Conservation (phyloP, 1,140 invertebrate species). For the Papilio machaon region DNA sequence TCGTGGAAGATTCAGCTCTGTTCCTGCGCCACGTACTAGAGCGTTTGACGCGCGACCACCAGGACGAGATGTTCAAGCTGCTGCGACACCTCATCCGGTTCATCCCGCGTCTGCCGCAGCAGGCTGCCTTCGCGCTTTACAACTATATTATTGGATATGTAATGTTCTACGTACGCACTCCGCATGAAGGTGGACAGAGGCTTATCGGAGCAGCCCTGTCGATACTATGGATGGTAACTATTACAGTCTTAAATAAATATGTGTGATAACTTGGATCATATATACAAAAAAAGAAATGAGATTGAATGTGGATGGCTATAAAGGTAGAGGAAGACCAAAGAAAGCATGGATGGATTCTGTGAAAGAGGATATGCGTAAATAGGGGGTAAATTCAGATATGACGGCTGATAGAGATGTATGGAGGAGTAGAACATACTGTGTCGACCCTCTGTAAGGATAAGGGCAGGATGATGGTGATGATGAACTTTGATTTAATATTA, state of each 20-base stretch:
- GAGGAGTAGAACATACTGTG: no score
- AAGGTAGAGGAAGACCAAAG: no score
- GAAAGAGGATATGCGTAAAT: no score
- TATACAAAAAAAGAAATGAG: no score
- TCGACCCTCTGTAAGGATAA: no score
- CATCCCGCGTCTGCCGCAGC: slow-evolving; percentile 96
- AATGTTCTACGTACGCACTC: slow-evolving; percentile 99
- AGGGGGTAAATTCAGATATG: no score
- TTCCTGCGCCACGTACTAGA: slow-evolving; percentile 98
- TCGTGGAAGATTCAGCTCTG: slow-evolving; percentile 98
- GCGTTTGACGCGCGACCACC: slow-evolving; percentile 96
- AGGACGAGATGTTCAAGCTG: slow-evolving; percentile 97
- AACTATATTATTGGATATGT: slow-evolving; percentile 99
- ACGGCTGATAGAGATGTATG: no score
- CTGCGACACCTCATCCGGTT: slow-evolving; percentile 96
- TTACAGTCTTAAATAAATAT: background rate
- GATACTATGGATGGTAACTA: slow-evolving; percentile 96
- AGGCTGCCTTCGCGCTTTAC: slow-evolving; percentile 99
- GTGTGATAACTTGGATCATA: background rate
- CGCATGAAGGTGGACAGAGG: slow-evolving; percentile 96
- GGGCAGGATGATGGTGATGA: no score
- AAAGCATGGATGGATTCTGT: no score
- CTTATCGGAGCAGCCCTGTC: slow-evolving; percentile 96
- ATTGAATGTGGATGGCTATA: no score
- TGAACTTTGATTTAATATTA: background rate